These are phyloP conservation scores for Blastomussa wellsi DNA, from an alignment of 92 coral and sea anemone genomes.

Conservation along the genomic window DNA sequence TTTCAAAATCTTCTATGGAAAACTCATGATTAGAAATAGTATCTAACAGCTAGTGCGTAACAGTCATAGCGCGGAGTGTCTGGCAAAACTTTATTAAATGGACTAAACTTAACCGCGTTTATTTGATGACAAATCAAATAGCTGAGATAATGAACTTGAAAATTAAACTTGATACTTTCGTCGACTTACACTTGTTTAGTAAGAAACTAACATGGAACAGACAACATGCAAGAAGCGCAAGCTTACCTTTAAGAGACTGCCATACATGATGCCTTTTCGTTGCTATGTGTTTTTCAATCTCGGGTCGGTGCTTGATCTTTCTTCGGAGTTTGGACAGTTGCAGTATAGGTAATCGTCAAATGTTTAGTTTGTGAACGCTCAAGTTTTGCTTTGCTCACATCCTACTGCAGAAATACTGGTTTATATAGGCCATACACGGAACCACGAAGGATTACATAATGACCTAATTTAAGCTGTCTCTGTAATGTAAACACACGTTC, in stretches of 20 bases:
- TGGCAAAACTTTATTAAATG: too few species aligned
- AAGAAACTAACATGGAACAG: not conserved
- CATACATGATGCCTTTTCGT: not conserved
- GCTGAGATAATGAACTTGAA: too few species aligned
- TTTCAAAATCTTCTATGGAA: too few species aligned
- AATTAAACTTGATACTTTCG: not conserved
- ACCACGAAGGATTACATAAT: not conserved
- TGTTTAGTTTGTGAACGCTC: too few species aligned
- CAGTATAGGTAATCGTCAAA: not conserved
- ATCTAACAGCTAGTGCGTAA: too few species aligned
- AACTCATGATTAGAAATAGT: too few species aligned
- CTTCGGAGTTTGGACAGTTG: not conserved
- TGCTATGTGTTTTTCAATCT: not conserved
- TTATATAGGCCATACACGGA: not conserved
- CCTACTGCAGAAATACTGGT: not conserved
- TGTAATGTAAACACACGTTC: not conserved
- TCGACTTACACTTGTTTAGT: not conserved
- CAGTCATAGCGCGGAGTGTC: too few species aligned
- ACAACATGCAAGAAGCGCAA: too few species aligned
- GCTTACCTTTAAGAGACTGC: not conserved
- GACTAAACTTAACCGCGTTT: too few species aligned
- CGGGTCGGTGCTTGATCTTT: too few species aligned
- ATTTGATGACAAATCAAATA: too few species aligned
- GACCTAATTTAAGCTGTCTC: slow-evolving; percentile 1
- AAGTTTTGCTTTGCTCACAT: not conserved